Evolutionary conservation across 2,113 vertebrate species (phyloP).

Genomic region (Porphyrio hochstetteri): DNA sequence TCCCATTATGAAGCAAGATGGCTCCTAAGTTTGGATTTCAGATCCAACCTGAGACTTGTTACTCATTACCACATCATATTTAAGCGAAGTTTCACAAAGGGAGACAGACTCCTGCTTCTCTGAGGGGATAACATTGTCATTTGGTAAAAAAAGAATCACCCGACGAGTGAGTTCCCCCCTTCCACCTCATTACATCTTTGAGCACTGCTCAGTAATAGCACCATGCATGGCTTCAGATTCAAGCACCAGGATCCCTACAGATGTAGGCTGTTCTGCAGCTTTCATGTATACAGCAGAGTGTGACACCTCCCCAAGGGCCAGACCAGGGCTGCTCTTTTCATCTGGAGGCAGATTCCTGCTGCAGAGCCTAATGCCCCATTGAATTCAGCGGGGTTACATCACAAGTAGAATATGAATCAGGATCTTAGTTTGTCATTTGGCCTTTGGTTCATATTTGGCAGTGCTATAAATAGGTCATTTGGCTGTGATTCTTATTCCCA

Average conservation of each 20-base stretch:
- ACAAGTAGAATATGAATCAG: constrained; percentile 5
- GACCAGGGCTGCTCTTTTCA: not conserved
- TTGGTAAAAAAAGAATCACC: not conserved
- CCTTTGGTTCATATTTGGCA: not conserved
- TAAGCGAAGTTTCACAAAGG: not conserved
- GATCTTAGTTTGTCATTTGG: not conserved
- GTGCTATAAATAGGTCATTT: constrained; percentile 32
- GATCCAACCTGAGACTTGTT: not conserved
- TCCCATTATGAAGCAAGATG: not conserved
- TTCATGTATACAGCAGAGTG: not conserved
- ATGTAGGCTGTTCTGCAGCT: not conserved
- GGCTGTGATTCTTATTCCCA: not conserved
- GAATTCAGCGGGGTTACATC: not conserved
- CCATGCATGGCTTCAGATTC: not conserved
- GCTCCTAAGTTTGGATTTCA: not conserved
- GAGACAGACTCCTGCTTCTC: not conserved
- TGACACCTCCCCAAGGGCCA: not conserved
- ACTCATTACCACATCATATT: not conserved
- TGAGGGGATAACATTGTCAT: not conserved
- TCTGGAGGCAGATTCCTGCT: not conserved
- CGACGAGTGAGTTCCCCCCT: not conserved
- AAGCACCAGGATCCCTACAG: not conserved
- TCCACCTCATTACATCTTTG: fast-evolving
- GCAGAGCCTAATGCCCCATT: not conserved
- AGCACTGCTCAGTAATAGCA: not conserved